These are phyloP conservation scores for Rhombomys opimus DNA, from an alignment of 2,113 vertebrate species.

Conservation along the genomic window DNA sequence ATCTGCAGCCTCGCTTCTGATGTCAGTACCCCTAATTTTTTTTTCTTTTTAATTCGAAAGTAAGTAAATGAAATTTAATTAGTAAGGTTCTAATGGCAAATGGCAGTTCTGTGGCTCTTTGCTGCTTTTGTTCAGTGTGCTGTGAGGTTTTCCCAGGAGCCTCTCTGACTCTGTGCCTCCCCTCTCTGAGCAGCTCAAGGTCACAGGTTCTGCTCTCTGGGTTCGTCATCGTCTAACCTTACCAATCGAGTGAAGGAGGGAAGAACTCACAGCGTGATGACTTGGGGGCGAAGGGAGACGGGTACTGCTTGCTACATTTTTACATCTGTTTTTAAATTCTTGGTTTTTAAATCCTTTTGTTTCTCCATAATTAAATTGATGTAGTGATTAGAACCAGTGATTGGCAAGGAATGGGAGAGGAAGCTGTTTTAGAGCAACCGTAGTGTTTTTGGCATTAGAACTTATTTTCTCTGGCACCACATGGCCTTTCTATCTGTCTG, in stretches of 20 bases:
- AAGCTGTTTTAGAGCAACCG: background rate
- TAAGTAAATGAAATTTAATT: background rate
- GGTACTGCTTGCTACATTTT: background rate
- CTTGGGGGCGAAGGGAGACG: background rate
- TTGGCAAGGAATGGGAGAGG: background rate
- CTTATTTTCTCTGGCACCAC: background rate
- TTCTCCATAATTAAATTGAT: slow-evolving; percentile 13
- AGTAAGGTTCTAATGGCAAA: background rate
- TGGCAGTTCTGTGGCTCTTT: background rate
- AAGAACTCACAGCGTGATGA: background rate
- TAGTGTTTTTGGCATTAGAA: background rate
- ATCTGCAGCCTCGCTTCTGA: background rate
- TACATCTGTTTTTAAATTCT: background rate
- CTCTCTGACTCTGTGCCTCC: background rate
- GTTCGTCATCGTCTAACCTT: background rate
- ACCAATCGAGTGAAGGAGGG: background rate
- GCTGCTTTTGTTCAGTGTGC: background rate
- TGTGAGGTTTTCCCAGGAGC: background rate
- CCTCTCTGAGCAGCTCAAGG: background rate
- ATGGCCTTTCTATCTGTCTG: background rate
- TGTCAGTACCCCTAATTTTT: no score
- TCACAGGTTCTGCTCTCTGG: background rate
- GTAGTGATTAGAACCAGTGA: background rate
- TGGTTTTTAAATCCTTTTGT: slow-evolving; percentile 30
- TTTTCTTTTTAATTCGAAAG: background rate